phyloP scores from a whole-genome alignment of 1,140 invertebrate species.

The Aleiodes sp. region DNA sequence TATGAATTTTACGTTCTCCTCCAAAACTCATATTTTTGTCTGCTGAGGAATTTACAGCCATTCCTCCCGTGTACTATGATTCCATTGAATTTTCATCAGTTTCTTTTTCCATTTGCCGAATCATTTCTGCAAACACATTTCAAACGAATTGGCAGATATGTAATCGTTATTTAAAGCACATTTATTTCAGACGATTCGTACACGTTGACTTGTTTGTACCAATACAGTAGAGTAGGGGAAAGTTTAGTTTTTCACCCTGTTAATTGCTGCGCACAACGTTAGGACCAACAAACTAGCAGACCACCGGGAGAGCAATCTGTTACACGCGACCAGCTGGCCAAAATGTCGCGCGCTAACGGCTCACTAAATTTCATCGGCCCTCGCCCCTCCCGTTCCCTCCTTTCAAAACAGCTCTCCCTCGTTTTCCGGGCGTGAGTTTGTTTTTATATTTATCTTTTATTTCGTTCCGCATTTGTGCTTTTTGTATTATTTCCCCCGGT shows the following conservation, averaged over 20 bases:
- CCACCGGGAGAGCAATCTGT: slow-evolving; percentile 42
- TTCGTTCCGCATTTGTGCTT: slow-evolving; percentile 41
- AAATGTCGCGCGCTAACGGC: slow-evolving; percentile 48
- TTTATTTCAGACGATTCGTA: too few relatives aligned
- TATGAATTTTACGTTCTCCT: too few relatives aligned
- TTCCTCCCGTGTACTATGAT: too few relatives aligned
- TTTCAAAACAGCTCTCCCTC: neutral
- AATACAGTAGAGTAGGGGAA: too few relatives aligned
- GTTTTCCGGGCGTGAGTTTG: slow-evolving; percentile 4
- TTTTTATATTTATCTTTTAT: slow-evolving; percentile 41
- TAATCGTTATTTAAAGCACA: too few relatives aligned
- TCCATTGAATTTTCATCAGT: too few relatives aligned
- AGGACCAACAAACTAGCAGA: slow-evolving; percentile 30
- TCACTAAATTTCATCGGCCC: slow-evolving; percentile 51
- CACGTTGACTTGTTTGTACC: too few relatives aligned
- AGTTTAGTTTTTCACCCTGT: slow-evolving; percentile 24
- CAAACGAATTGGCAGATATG: too few relatives aligned
- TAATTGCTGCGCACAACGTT: slow-evolving; percentile 21
- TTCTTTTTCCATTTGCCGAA: too few relatives aligned
- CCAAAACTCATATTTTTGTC: too few relatives aligned
- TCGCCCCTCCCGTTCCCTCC: slow-evolving; percentile 14
- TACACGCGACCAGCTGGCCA: slow-evolving; percentile 46
- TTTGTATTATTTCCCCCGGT: slow-evolving; percentile 14
- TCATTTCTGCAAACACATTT: too few relatives aligned
- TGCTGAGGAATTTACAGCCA: too few relatives aligned